Conservation (phyloP, 2,113 vertebrate genomes). For the Lanius ludovicianus region DNA sequence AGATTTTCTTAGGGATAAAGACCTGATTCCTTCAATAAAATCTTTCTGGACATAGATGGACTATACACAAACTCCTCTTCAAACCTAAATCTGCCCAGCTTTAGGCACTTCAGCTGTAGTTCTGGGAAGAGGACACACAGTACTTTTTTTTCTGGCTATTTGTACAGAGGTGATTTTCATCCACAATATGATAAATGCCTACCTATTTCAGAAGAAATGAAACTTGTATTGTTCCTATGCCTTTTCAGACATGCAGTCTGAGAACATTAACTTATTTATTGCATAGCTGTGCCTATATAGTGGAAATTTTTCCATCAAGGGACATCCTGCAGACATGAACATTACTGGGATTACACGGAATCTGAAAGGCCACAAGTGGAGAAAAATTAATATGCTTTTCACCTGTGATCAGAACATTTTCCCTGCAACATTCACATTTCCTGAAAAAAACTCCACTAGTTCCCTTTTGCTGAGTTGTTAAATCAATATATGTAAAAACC, state of each 20-base stretch:
- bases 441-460: neutral
- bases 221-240: slow-evolving; percentile 8
- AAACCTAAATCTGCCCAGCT: neutral
- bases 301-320: neutral
- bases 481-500: neutral
- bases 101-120: neutral
- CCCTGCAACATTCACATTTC: neutral
- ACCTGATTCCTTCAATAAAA: neutral
- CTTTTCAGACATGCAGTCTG: neutral
- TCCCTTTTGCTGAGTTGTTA: neutral
- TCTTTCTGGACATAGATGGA: neutral
- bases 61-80: neutral
- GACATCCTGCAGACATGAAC: neutral
- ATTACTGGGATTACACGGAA: neutral
- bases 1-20: neutral
- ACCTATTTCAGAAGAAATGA: slow-evolving; percentile 8
- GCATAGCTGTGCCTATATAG: neutral
- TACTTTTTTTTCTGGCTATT: neutral
- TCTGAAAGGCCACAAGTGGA: neutral
- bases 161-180: neutral
- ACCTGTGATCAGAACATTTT: neutral
- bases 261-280: neutral
- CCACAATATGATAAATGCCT: slow-evolving; percentile 11
- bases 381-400: neutral
- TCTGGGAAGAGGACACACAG: neutral